These are phyloP conservation scores for Leucosticte australis DNA, from an alignment of 2,113 vertebrate genomes.

Conservation along the genomic window DNA sequence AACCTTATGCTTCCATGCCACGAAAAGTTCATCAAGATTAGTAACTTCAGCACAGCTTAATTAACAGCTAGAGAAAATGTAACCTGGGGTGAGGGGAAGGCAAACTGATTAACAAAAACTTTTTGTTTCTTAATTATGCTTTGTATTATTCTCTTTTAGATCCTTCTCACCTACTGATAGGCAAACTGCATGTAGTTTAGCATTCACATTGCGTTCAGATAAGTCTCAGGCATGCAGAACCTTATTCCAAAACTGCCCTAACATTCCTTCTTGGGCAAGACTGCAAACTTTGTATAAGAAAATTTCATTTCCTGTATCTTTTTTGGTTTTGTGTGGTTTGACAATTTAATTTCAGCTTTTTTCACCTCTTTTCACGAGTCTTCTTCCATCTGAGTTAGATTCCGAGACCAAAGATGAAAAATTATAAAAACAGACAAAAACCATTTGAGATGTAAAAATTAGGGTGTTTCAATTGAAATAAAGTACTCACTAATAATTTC, in stretches of 20 bases:
- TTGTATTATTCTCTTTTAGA: background rate
- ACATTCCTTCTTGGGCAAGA: background rate
- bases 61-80: constrained; percentile 32
- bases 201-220: background rate
- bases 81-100: background rate
- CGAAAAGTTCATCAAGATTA: constrained; percentile 33
- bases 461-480: background rate
- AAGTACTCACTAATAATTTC: background rate
- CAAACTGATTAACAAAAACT: constrained; percentile 23
- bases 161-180: background rate
- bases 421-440: background rate
- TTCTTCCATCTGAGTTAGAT: background rate
- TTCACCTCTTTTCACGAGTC: background rate
- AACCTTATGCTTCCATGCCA: background rate
- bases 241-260: background rate
- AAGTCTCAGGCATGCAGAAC: background rate
- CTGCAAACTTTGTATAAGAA: background rate
- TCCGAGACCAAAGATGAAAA: background rate
- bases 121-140: constrained; percentile 47
- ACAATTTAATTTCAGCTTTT: background rate
- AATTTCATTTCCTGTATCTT: background rate
- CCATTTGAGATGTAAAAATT: background rate
- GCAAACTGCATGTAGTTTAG: background rate
- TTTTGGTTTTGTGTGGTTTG: background rate
- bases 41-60: constrained; percentile 11